A percentile compares a stretch with the other conserved stretches of the same genome.
Evolutionary conservation across 1,140 invertebrate genomes (phyloP).

Genomic region (Drosophila repletoides): DNA sequence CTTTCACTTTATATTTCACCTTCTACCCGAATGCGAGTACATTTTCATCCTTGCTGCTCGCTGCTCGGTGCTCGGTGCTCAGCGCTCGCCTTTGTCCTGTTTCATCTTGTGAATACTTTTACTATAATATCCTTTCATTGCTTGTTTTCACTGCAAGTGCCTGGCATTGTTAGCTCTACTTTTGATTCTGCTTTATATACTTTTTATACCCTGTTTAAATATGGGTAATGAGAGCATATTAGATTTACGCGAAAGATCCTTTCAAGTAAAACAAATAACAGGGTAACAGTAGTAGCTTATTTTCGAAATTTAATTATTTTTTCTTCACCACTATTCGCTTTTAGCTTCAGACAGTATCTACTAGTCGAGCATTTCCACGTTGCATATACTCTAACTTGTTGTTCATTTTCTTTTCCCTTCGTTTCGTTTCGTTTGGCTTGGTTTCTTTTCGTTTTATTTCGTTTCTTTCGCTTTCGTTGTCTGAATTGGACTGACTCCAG

Average conservation of each 20-base stretch:
- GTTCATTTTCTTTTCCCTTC: slow-evolving; percentile 40
- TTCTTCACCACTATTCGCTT: not conserved
- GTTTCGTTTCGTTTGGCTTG: slow-evolving; percentile 62
- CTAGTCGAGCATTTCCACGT: not conserved
- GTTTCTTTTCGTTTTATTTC: slow-evolving; percentile 34
- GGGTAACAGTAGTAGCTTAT: no score
- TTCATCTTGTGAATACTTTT: slow-evolving; percentile 73
- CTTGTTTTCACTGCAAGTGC: slow-evolving; percentile 74
- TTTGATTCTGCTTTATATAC: slow-evolving; percentile 22
- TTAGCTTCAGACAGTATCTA: not conserved
- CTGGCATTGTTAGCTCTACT: slow-evolving; percentile 65
- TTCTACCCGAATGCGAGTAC: slow-evolving; percentile 34
- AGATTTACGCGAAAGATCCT: no score
- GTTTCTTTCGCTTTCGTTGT: slow-evolving; percentile 68
- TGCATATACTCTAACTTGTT: slow-evolving; percentile 1
- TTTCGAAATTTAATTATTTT: no score
- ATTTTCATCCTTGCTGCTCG: slow-evolving; percentile 36
- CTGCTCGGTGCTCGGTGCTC: not conserved
- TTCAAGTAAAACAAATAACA: no score
- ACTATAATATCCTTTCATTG: slow-evolving; percentile 80
- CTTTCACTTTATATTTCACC: slow-evolving; percentile 73
- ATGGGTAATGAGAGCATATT: no score
- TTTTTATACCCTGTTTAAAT: no score
- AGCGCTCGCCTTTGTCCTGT: slow-evolving; percentile 48
- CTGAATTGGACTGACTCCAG: slow-evolving; percentile 29